phyloP scores from a whole-genome alignment of 2,113 vertebrate genomes.

The Plotosus lineatus region DNA sequence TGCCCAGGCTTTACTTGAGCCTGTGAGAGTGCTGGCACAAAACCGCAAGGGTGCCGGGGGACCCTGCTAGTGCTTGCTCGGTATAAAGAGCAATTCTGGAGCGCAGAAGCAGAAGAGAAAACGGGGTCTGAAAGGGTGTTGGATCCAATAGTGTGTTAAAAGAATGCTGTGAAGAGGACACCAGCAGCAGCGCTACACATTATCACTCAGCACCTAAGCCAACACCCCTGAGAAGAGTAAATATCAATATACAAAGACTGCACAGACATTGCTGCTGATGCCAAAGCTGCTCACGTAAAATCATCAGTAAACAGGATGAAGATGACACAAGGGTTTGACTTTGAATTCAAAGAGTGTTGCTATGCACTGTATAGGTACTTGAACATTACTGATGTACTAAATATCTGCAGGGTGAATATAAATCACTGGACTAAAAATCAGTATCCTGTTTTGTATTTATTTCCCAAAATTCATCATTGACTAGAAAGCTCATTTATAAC shows the following conservation, averaged over 20 bases:
- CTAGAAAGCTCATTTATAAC: background rate
- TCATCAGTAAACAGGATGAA: slow-evolving; percentile 37
- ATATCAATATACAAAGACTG: slow-evolving; percentile 4
- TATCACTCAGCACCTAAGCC: slow-evolving; percentile 13
- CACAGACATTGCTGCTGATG: slow-evolving; percentile 21
- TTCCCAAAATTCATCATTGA: background rate
- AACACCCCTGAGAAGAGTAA: slow-evolving; percentile 24
- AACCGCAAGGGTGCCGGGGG: slow-evolving; percentile 10
- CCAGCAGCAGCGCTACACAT: slow-evolving; percentile 27
- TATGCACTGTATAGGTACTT: slow-evolving; percentile 20
- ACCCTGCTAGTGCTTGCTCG: slow-evolving; percentile 13
- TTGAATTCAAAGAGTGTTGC: slow-evolving; percentile 11
- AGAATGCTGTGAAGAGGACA: slow-evolving; percentile 36
- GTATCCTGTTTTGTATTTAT: background rate
- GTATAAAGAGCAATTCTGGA: slow-evolving; percentile 14
- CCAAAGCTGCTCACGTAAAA: slow-evolving; percentile 14
- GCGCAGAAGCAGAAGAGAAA: slow-evolving; percentile 2
- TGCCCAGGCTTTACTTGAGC: slow-evolving; percentile 50
- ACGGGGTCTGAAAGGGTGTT: slow-evolving; percentile 7
- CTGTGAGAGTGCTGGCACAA: slow-evolving; percentile 35
- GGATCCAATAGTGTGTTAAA: slow-evolving; percentile 33
- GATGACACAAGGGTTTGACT: slow-evolving; percentile 16
- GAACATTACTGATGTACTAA: background rate
- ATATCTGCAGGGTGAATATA: background rate
- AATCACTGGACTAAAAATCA: background rate